Evolutionary conservation across 2,888 invertebrate species (phyloP).

Genomic region (Hydroisotoma schaefferi): DNA sequence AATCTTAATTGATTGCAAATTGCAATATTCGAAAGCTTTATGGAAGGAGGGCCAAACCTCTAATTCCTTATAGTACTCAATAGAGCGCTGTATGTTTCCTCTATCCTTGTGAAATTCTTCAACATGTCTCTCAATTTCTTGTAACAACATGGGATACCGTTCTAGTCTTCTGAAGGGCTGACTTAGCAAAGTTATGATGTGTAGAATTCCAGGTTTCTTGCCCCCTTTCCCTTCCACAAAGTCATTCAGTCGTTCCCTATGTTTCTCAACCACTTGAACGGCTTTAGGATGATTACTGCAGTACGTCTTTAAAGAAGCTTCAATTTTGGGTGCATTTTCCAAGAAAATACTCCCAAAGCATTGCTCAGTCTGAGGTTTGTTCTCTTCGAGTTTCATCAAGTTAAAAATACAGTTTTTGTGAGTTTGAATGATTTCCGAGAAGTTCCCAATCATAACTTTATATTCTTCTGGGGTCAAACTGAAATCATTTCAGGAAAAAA

Average conservation of each 20-base stretch:
- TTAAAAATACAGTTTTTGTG: conserved; percentile 16
- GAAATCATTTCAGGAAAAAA: conserved; percentile 25
- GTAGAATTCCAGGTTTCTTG: conserved; percentile 78
- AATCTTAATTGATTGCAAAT: background rate
- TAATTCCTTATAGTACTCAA: conserved; percentile 90
- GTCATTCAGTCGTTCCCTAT: conserved; percentile 65
- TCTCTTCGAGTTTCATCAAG: conserved; percentile 1
- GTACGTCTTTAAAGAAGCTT: conserved; percentile 74
- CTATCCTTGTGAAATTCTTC: conserved; percentile 93
- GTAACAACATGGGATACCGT: conserved; percentile 89
- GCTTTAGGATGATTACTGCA: conserved; percentile 92
- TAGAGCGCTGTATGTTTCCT: conserved; percentile 93
- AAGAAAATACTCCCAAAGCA: conserved; percentile 88
- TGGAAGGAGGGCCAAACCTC: conserved; percentile 67
- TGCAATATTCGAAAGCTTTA: conserved; percentile 2
- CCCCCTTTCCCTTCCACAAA: conserved; percentile 62
- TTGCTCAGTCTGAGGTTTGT: conserved; percentile 63
- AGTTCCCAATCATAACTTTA: conserved; percentile 79
- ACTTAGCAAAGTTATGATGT: conserved; percentile 86
- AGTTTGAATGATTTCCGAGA: conserved; percentile 69
- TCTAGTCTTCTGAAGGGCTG: conserved; percentile 92
- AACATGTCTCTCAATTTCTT: conserved; percentile 91
- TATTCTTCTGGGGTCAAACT: conserved; percentile 83
- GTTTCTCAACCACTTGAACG: conserved; percentile 86
- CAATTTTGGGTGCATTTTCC: conserved; percentile 74